These are phyloP conservation scores for Macrotrachela quadricornifera DNA, from an alignment of 1,140 invertebrate genomes.

Conservation along the genomic window DNA sequence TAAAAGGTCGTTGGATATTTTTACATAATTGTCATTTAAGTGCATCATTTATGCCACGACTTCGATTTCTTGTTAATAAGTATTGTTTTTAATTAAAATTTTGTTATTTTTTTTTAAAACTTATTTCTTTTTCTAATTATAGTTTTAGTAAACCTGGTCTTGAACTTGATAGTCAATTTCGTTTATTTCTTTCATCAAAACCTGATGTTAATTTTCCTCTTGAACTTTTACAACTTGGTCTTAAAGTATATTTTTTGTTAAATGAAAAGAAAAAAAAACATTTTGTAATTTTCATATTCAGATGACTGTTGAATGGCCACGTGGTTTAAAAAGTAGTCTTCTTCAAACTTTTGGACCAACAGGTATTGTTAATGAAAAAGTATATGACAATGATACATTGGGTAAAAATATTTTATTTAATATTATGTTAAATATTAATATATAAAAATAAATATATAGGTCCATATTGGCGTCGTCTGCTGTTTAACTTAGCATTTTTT, in stretches of 20 bases:
- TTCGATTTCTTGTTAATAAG: conserved; percentile 16
- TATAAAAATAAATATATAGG: too few species aligned
- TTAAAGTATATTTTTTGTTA: conserved; percentile 17
- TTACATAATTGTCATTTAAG: conserved; percentile 71
- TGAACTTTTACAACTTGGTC: conserved; percentile 23
- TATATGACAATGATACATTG: conserved; percentile 15
- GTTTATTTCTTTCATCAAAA: conserved; percentile 27
- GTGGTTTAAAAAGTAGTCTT: conserved; percentile 87
- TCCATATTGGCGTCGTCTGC: conserved; percentile 60
- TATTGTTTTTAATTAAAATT: neutral
- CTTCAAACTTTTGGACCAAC: conserved; percentile 30
- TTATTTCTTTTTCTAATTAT: neutral
- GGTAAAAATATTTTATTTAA: too few species aligned
- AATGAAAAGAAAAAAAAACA: neutral
- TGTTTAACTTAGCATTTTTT: conserved; percentile 37
- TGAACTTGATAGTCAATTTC: conserved; percentile 24
- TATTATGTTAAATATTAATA: too few species aligned
- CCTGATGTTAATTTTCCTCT: conserved; percentile 25
- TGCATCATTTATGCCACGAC: conserved; percentile 29
- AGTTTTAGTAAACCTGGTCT: conserved; percentile 18
- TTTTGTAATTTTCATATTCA: neutral
- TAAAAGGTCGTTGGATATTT: conserved; percentile 39
- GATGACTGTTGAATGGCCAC: conserved; percentile 45
- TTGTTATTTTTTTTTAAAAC: neutral
- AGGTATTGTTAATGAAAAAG: conserved; percentile 26